Conservation (phyloP, 2,113 vertebrate genomes). For the Epinephelus fuscoguttatus region DNA sequence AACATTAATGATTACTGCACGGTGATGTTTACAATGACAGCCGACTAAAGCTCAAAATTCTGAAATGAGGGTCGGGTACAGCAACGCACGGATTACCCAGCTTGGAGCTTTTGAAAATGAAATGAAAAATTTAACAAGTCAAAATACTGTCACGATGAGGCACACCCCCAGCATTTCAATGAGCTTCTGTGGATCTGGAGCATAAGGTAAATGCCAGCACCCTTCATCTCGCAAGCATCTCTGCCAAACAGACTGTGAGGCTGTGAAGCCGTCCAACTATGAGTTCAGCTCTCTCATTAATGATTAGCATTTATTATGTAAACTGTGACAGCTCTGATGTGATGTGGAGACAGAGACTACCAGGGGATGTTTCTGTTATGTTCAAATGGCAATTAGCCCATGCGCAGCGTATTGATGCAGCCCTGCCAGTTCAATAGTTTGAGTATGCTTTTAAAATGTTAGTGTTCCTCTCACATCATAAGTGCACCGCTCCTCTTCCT, state of each 20-base stretch:
- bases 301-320: constrained; percentile 57
- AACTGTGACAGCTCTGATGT: constrained; percentile 53
- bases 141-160: constrained; percentile 69
- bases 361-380: constrained; percentile 23
- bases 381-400: constrained; percentile 31
- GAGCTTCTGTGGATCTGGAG: constrained; percentile 62
- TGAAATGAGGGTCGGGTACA: constrained; percentile 19
- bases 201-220: constrained; percentile 75
- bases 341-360: constrained; percentile 43
- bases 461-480: background rate
- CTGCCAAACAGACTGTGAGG: constrained; percentile 59
- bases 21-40: background rate
- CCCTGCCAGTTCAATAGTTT: constrained; percentile 10
- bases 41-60: background rate
- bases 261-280: constrained; percentile 46
- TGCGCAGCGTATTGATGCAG: constrained; percentile 21
- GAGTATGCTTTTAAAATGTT: background rate
- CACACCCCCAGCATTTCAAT: constrained; percentile 77
- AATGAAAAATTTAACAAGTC: constrained; percentile 81
- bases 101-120: constrained; percentile 66
- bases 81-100: constrained; percentile 52
- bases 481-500: background rate
- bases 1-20: background rate
- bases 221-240: constrained; percentile 56
- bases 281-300: constrained; percentile 53